Percentiles rank a stretch among this genome's conserved stretches.
Evolutionary conservation across 2,113 vertebrate species (phyloP).

Genomic region (Eulacestoma nigropectus): DNA sequence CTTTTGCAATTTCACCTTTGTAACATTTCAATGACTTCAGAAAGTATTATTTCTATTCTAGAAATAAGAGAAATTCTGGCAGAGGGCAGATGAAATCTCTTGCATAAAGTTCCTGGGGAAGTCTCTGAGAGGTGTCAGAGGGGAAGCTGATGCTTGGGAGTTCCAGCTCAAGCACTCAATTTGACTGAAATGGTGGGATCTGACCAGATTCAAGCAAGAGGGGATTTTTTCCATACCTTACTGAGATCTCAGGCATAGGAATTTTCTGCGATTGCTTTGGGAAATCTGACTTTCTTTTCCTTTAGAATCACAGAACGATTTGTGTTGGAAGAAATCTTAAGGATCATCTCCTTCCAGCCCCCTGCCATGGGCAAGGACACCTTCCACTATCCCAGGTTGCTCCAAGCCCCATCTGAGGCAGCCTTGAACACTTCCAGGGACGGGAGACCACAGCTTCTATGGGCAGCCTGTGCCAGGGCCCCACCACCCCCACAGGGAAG

Average conservation of each 20-base stretch:
- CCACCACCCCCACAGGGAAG: accelerated
- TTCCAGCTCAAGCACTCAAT: background rate
- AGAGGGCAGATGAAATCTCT: background rate
- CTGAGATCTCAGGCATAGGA: background rate
- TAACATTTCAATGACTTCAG: background rate
- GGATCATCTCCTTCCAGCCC: accelerated
- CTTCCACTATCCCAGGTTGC: background rate
- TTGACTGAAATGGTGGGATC: accelerated
- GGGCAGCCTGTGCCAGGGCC: accelerated
- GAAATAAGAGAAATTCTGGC: background rate
- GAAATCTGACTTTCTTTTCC: background rate
- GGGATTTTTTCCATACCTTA: background rate
- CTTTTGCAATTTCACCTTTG: background rate
- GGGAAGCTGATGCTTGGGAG: background rate
- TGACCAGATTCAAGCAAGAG: background rate
- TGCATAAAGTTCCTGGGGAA: background rate
- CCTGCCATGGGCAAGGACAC: background rate
- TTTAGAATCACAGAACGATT: background rate
- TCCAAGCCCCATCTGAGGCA: background rate
- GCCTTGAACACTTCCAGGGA: background rate
- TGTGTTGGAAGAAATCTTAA: background rate
- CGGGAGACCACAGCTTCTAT: background rate
- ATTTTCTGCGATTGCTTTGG: background rate
- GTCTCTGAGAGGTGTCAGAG: background rate
- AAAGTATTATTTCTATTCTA: background rate